Base-by-base conservation (phyloP, 1,140 invertebrate genomes). In the Drosophila parabipectinata region DNA sequence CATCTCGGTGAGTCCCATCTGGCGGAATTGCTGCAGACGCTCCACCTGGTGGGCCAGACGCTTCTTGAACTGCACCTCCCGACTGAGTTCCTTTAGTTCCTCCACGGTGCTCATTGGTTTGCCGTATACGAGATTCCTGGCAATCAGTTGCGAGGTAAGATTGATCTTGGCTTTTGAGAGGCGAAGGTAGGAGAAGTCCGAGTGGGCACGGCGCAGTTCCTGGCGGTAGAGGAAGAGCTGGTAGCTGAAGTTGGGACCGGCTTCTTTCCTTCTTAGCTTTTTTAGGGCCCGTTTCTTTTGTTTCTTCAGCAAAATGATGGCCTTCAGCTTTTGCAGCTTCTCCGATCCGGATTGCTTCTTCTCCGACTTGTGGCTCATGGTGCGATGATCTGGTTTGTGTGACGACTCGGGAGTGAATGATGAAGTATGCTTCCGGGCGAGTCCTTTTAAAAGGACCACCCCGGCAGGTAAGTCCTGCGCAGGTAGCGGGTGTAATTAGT, bases 61-160 rank as follows among this genome's bases (percentile, higher is more conserved):
- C 21, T 87, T 87, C 72, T 87, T 87, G 52, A 88, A 87, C 55
- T 87, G 79, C 53, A 88, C 69, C 60, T 87, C 83, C 5, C 83
- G 83, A 32, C 83, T 88, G n/a, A 87, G 62, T 32, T 63, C 48
- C 60, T 87, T 87, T 1, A 87, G 75, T 34, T 87, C 83, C 2
- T 87, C 79, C 15, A 88, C 44, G 18, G 50, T 83, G 53, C 76
- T 59, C 32, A 77, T 34, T 0, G 72, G 66, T 7, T 58, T 72
- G 28, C 34, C 64, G 53, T 10, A 41, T 15, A 48, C 66, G 9
- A 87, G 69, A 8, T 83, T 79, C 54, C 78, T 63, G 47, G 59
- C 76, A 3, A 87, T 87, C 4, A 87, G 72, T 3, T 76, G 44
- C 2, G 71, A 51, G 4, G 83, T 87, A 2, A 87, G 48, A 56